These are phyloP conservation scores for Agonopterix arenella DNA, from an alignment of 2,888 invertebrate species.

Conservation along the genomic window DNA sequence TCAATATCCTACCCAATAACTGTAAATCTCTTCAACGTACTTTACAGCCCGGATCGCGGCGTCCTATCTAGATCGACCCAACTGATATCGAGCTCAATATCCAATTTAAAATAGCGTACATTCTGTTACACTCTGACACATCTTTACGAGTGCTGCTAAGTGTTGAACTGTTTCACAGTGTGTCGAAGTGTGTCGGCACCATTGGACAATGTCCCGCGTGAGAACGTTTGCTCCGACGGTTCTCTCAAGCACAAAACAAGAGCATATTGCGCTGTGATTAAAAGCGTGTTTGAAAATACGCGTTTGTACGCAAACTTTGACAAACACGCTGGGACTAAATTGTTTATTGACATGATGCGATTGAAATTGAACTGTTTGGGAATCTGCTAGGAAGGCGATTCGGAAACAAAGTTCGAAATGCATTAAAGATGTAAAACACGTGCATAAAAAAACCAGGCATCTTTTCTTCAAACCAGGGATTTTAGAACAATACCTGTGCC, in stretches of 20 bases:
- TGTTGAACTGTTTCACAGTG: neutral
- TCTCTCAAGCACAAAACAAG: constrained; percentile 49
- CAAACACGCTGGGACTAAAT: neutral
- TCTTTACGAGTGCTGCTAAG: constrained; percentile 9
- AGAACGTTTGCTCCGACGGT: constrained; percentile 44
- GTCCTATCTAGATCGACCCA: constrained; percentile 5
- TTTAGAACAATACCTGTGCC: too few species aligned
- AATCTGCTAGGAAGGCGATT: too few species aligned
- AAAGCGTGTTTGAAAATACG: constrained; percentile 54
- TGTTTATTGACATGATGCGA: constrained; percentile 1
- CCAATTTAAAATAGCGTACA: constrained; percentile 11
- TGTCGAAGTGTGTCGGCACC: constrained; percentile 24
- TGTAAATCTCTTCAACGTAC: neutral
- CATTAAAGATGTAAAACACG: too few species aligned
- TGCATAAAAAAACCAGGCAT: too few species aligned
- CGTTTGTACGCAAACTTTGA: constrained; percentile 32
- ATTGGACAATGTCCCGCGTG: constrained; percentile 44
- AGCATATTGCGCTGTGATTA: constrained; percentile 32
- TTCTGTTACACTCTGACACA: constrained; percentile 7
- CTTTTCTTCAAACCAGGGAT: too few species aligned
- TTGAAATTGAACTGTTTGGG: too few species aligned
- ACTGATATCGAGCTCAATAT: constrained; percentile 5
- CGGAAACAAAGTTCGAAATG: too few species aligned
- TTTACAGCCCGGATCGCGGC: constrained; percentile 4
- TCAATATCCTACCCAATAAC: neutral